Percentiles rank a stretch among this genome's conserved stretches.
phyloP scores from a whole-genome alignment of 2,888 invertebrate genomes.

The Cenopis cana region DNA sequence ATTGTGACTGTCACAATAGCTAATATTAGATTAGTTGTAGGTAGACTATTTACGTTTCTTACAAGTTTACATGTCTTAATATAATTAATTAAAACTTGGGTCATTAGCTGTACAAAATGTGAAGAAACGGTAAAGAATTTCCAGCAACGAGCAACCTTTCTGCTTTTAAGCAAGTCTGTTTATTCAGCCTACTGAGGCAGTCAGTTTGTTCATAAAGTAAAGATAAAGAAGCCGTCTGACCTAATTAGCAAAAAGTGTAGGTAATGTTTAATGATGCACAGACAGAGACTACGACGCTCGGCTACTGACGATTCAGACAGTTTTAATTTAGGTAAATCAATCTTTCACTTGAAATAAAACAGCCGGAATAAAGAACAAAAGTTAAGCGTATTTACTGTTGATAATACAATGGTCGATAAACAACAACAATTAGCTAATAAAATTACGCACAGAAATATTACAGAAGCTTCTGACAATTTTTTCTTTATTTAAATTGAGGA shows the following conservation, averaged over 20 bases:
- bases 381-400: no score
- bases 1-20: neutral
- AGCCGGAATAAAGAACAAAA: no score
- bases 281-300: neutral
- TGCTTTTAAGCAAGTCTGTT: neutral
- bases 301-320: neutral
- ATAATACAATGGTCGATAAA: no score
- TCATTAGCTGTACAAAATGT: neutral
- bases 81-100: no score
- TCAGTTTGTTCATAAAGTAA: neutral
- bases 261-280: conserved; percentile 10
- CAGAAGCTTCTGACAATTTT: no score
- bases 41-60: no score
- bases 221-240: conserved; percentile 7
- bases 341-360: no score
- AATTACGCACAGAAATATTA: no score
- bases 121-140: neutral
- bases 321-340: neutral
- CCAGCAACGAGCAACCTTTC: neutral
- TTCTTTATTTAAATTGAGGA: no score
- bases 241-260: conserved; percentile 2
- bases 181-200: conserved; percentile 12
- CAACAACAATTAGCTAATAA: no score
- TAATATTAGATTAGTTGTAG: no score
- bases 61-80: neutral